Evolutionary conservation across 2,797 vertebrate species (phyloP), one percentile per base, ranked within the genome.

Genomic region (Macropus fuliginosus): DNA sequence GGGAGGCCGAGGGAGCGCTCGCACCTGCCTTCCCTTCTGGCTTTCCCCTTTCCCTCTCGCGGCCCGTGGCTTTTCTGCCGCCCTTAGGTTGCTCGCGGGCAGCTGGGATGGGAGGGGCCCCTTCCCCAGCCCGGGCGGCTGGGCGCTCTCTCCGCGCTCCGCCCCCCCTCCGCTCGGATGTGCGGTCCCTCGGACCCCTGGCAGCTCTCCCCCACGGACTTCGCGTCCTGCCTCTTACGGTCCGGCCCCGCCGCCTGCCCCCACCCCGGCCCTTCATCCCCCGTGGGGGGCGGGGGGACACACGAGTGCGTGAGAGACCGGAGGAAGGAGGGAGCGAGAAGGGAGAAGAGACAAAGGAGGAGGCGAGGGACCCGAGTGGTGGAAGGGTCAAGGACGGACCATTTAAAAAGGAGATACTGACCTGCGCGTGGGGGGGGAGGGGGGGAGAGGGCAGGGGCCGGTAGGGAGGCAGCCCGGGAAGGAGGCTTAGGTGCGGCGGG

Each of bases 21-120:
- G 94, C 97, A 96, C 97, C 97, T 96, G 97, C 94, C 94, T 9
- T 24, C 28, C n/a, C 54, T 4, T 34, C 12, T 52, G 16, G 4
- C 74, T 8, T 18, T 11, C 57, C 14, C 9, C 29, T n/a, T 54
- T 40, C 74, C 31, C n/a, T 74, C n/a, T 8, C 2, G n/a, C 66
- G 8, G 66, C n/a, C 6, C 16, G 18, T 0, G 6, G 66, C 66
- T 74, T 74, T 40, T 24, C 16, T 74, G 18, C 16, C 16, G 16
- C n/a, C 21, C 0, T 2, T 74, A 18, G 16, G n/a, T 40, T 40
- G 13, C 18, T 3, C 0, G 6, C 16, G n/a, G 14, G n/a, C 66
- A 40, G n/a, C n/a, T 21, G 66, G n/a, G 66, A 8, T 24, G 24
- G 56, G 3, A 57, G 55, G 62, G 34, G 56, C 0, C 5, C n/a